These are phyloP conservation scores for Hyaena hyaena DNA, from an alignment of 2,113 vertebrate species.

Conservation along the genomic window DNA sequence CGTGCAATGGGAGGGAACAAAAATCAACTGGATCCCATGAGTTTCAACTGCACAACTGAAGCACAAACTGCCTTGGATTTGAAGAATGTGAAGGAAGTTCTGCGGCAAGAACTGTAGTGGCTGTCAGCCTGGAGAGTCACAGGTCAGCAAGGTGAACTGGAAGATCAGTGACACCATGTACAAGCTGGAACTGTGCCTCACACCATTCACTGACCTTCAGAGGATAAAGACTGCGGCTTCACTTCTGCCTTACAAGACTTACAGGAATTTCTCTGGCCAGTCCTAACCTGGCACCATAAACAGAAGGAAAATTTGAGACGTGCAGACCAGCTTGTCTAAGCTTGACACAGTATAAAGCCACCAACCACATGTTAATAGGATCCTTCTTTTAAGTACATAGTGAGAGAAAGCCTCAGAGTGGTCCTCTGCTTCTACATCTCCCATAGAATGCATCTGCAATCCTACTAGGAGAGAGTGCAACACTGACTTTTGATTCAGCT, in stretches of 20 bases:
- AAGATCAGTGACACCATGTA: neutral
- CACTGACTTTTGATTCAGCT: neutral
- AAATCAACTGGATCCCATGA: neutral
- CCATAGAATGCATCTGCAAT: neutral
- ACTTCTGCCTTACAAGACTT: neutral
- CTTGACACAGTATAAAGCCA: neutral
- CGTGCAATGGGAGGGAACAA: neutral
- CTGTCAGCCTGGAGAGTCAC: neutral
- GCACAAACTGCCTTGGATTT: neutral
- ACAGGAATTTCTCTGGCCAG: neutral
- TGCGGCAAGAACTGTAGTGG: neutral
- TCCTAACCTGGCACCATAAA: neutral
- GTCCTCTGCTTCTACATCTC: neutral
- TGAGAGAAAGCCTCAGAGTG: neutral
- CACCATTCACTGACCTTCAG: neutral
- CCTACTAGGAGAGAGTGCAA: neutral
- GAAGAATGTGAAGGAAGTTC: neutral
- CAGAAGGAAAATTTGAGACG: neutral
- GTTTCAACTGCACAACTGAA: neutral
- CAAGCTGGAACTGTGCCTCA: neutral
- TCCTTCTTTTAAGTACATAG: neutral
- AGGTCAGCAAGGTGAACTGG: neutral
- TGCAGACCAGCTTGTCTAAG: neutral
- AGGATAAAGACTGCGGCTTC: neutral
- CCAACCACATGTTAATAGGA: neutral